Conservation (phyloP, 2,888 invertebrate species). For the Drosophila planitibia region DNA sequence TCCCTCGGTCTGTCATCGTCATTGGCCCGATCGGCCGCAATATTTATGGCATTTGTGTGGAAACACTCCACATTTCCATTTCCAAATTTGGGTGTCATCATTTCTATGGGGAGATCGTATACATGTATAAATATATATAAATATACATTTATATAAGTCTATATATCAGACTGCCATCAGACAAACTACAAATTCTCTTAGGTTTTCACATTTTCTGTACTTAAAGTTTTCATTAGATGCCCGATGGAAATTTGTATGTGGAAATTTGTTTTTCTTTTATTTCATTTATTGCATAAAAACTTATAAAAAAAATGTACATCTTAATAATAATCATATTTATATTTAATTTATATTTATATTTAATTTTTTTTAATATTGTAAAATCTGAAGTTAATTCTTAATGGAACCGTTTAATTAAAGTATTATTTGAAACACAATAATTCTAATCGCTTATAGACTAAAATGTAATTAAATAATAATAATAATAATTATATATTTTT, state of each 20-base stretch:
- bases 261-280: not conserved
- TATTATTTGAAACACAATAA: not conserved
- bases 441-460: not conserved
- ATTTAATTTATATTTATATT: not conserved
- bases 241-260: not conserved
- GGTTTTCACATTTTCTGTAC: not conserved
- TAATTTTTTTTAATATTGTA: accelerated
- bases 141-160: not conserved
- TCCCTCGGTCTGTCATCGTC: constrained; percentile 52
- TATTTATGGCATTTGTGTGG: constrained; percentile 72
- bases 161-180: not conserved
- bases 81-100: not conserved
- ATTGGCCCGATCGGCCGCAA: constrained; percentile 30
- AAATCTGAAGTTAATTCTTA: not conserved
- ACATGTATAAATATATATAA: not conserved
- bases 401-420: not conserved
- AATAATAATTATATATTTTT: too few species aligned
- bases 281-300: not conserved
- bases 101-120: not conserved
- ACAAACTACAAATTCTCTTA: not conserved
- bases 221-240: not conserved
- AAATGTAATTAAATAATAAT: not conserved
- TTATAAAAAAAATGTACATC: not conserved
- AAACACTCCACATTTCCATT: constrained; percentile 25
- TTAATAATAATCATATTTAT: not conserved